Conservation (phyloP, 2,888 invertebrate genomes). For the Saturnia japonica region DNA sequence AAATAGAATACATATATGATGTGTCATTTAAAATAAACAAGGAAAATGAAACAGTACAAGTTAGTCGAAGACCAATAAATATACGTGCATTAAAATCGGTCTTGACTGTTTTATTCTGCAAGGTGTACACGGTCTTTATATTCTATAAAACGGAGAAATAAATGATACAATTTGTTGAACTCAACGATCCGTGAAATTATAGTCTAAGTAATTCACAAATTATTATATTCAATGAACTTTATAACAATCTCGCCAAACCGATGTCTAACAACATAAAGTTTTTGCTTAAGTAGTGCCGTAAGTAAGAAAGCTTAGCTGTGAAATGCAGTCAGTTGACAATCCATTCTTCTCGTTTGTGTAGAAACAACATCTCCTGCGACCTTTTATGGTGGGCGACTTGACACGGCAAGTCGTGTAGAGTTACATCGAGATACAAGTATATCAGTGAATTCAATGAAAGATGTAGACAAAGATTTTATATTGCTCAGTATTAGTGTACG, state of each 20-base stretch:
- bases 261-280: not conserved
- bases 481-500: not conserved
- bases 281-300: not conserved
- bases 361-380: conserved; percentile 43
- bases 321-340: conserved; percentile 45
- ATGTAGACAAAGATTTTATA: not conserved
- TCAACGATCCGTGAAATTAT: not conserved
- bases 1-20: not conserved
- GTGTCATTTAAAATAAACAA: not conserved
- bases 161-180: not conserved
- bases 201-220: not conserved
- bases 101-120: not conserved
- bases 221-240: not conserved
- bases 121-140: not conserved
- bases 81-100: not conserved
- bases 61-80: not conserved
- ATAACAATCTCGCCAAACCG: not conserved
- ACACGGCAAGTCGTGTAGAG: conserved; percentile 36
- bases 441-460: not conserved
- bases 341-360: conserved; percentile 49
- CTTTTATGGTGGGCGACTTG: conserved; percentile 36
- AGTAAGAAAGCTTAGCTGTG: conserved; percentile 48
- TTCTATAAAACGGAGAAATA: not conserved
- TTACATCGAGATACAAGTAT: conserved; percentile 23
- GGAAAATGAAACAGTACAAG: not conserved